Conservation (phyloP, 2,888 invertebrate species). For the Julus scandinavius region DNA sequence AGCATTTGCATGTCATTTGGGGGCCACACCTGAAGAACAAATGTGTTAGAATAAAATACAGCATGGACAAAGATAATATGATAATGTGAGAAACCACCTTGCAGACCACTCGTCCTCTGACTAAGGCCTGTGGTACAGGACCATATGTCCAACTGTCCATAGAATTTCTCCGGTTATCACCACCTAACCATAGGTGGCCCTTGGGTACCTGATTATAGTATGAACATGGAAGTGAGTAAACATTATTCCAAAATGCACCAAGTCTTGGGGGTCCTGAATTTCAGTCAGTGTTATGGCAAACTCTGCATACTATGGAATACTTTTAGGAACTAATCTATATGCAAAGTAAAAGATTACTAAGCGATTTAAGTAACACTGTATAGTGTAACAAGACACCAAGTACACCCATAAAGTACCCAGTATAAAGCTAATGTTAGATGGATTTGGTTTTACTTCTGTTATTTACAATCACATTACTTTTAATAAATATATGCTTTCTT, state of each 20-base stretch:
- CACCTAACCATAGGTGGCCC: constrained; percentile 92
- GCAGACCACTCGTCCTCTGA: constrained; percentile 83
- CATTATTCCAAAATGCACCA: background rate
- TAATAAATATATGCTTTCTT: no score
- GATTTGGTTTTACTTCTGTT: no score
- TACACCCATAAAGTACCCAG: no score
- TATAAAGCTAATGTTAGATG: no score
- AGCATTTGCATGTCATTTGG: constrained; percentile 44
- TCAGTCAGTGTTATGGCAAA: no score
- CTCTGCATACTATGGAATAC: no score
- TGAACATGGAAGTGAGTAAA: background rate
- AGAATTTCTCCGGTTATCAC: constrained; percentile 87
- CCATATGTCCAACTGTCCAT: constrained; percentile 89
- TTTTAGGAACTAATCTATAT: no score
- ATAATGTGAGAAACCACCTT: constrained; percentile 68
- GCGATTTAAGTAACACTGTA: no score
- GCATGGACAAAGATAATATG: background rate
- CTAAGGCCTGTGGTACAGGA: constrained; percentile 85
- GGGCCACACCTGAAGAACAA: constrained; percentile 49
- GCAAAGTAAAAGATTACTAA: no score
- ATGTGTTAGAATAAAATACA: background rate
- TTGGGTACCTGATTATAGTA: constrained; percentile 74
- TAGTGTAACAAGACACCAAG: no score
- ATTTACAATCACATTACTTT: no score
- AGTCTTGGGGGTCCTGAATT: background rate